A percentile compares a stretch with the other conserved stretches of the same genome.
Conservation (phyloP, 2,888 invertebrate genomes). For the Abscondita cerata region DNA sequence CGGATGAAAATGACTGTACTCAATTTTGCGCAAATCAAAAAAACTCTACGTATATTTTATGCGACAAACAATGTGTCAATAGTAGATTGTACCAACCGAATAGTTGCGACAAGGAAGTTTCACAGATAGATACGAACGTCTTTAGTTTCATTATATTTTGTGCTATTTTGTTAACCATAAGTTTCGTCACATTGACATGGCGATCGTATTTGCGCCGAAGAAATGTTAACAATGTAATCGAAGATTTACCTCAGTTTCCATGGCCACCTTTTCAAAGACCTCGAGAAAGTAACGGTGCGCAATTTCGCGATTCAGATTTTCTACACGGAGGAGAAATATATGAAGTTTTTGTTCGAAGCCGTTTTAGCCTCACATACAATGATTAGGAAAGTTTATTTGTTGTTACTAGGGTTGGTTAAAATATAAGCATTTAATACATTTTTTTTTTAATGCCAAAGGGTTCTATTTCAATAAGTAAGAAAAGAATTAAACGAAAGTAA, state of each 20-base stretch:
- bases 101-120: conserved; percentile 37
- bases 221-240: conserved; percentile 36
- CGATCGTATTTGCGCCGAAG: conserved; percentile 39
- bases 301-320: conserved; percentile 35
- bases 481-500: too few species aligned
- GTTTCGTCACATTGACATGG: conserved; percentile 31
- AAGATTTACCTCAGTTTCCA: conserved; percentile 44
- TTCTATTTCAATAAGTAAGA: too few species aligned
- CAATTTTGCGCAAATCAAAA: conserved; percentile 34
- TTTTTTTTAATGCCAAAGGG: too few species aligned
- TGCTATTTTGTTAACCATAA: conserved; percentile 23
- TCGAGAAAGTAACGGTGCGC: conserved; percentile 28
- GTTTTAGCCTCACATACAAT: neutral
- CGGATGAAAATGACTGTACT: conserved; percentile 42
- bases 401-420: too few species aligned
- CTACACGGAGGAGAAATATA: conserved; percentile 41
- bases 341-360: conserved; percentile 38
- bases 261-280: conserved; percentile 41
- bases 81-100: conserved; percentile 32
- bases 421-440: too few species aligned
- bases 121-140: too few species aligned
- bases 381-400: too few species aligned
- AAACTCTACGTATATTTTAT: conserved; percentile 38
- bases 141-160: conserved; percentile 20
- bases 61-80: conserved; percentile 41